phyloP scores from a whole-genome alignment of 2,113 vertebrate species.

The Catharus fuscescens region DNA sequence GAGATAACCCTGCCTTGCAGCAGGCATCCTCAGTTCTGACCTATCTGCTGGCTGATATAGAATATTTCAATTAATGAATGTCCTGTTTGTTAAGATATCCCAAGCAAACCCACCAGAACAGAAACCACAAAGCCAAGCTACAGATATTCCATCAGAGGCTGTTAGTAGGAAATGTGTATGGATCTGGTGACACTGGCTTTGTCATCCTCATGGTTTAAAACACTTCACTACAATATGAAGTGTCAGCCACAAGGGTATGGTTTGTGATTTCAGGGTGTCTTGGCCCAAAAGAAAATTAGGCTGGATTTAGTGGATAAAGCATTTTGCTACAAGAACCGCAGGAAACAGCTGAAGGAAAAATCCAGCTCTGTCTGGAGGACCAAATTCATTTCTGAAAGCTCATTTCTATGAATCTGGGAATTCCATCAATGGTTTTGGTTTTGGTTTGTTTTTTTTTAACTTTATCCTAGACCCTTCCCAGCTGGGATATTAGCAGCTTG shows the following conservation, averaged over 20 bases:
- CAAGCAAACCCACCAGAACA: background rate
- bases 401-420: background rate
- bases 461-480: background rate
- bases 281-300: background rate
- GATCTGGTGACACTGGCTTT: background rate
- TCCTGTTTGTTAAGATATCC: background rate
- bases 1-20: background rate
- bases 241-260: background rate
- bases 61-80: background rate
- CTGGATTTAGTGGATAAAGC: background rate
- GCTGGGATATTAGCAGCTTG: background rate
- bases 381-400: background rate
- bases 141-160: background rate
- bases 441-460: background rate
- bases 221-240: background rate
- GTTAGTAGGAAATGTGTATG: background rate
- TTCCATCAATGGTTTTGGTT: background rate
- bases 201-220: background rate
- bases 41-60: background rate
- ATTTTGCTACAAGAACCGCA: background rate
- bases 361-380: background rate
- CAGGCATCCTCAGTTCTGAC: background rate
- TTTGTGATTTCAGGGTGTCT: background rate
- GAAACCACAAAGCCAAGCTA: background rate
- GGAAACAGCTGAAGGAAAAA: background rate